Evolutionary conservation across 2,797 vertebrate species (phyloP).

Genomic region (Tokudaia tokunoshimensis): DNA sequence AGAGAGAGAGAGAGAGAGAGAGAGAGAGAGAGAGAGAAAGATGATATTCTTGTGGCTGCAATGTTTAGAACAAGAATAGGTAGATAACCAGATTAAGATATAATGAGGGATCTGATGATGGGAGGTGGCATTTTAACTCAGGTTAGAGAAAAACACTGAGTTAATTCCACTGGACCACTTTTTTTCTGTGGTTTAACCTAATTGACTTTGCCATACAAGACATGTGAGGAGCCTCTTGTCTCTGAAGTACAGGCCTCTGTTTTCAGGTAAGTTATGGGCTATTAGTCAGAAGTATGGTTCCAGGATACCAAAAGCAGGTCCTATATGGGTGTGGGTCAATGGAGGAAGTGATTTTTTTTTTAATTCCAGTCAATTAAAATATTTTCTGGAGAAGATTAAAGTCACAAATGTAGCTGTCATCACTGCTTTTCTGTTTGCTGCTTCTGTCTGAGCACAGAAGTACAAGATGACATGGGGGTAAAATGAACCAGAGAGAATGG

Average conservation of each 20-base stretch:
- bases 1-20: neutral
- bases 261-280: neutral
- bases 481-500: neutral
- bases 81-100: neutral
- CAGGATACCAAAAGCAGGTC: neutral
- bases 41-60: neutral
- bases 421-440: neutral
- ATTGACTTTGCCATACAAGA: neutral
- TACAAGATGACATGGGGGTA: neutral
- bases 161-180: neutral
- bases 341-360: constrained; percentile 41
- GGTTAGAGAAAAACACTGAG: neutral
- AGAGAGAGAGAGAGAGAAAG: neutral
- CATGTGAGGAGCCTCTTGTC: neutral
- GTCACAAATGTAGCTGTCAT: neutral
- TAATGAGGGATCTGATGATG: fast-evolving
- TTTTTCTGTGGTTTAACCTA: neutral
- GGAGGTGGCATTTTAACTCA: neutral
- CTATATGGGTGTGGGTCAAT: neutral
- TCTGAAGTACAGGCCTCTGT: neutral
- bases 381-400: constrained; percentile 2
- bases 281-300: neutral
- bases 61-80: neutral
- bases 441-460: neutral
- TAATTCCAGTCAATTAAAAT: constrained; percentile 18